Conservation (phyloP, 2,888 invertebrate species). For the Lycocerus yunnanus region DNA sequence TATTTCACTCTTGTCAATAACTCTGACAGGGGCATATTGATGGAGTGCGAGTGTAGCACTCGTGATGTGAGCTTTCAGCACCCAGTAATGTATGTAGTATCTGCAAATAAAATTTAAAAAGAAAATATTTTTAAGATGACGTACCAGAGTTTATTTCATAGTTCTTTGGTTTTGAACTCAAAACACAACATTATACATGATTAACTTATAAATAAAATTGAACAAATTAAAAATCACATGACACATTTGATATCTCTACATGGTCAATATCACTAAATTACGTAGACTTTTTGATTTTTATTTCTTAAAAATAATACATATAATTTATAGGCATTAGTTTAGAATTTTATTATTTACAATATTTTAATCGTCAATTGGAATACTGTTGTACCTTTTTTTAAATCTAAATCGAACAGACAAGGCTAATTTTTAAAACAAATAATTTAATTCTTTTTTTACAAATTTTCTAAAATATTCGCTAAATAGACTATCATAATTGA, state of each 20-base stretch:
- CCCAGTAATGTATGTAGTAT: not conserved
- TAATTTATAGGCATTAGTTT: constrained; percentile 51
- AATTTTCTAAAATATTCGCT: constrained; percentile 7
- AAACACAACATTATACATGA: constrained; percentile 34
- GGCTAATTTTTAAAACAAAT: constrained; percentile 8
- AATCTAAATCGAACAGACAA: constrained; percentile 13
- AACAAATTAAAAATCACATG: constrained; percentile 22
- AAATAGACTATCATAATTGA: not conserved
- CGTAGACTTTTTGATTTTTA: constrained; percentile 21
- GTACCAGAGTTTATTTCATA: constrained; percentile 38
- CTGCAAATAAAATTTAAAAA: not conserved
- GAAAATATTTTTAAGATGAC: not conserved
- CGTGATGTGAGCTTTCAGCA: no score
- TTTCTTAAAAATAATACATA: constrained; percentile 34
- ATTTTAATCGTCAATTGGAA: constrained; percentile 17
- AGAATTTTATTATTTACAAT: constrained; percentile 45
- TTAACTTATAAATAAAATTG: constrained; percentile 20
- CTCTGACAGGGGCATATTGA: no score
- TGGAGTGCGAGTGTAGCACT: no score
- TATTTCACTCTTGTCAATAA: no score
- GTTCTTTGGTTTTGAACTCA: constrained; percentile 41
- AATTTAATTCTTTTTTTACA: not conserved
- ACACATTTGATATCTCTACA: constrained; percentile 23
- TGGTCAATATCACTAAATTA: constrained; percentile 25
- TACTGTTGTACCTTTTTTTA: constrained; percentile 10